Percentiles rank a stretch among this genome's conserved stretches.
phyloP scores from a whole-genome alignment of 2,113 vertebrate species.

The Oncorhynchus tshawytscha region DNA sequence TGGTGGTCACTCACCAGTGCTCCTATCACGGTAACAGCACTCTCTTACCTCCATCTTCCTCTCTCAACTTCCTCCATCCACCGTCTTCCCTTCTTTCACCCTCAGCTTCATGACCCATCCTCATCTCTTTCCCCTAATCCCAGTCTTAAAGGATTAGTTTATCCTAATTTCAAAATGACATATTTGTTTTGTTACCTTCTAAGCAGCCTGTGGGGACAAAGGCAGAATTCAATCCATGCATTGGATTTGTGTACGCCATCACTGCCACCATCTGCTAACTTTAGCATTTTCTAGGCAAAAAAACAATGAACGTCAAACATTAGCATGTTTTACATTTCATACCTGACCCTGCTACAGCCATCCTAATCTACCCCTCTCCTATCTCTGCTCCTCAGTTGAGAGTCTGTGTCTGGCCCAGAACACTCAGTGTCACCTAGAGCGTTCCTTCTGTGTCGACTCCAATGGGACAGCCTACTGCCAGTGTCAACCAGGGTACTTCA shows the following conservation, averaged over 20 bases:
- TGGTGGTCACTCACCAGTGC: constrained; percentile 74
- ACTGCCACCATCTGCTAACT: neutral
- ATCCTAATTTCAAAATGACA: too few relatives aligned
- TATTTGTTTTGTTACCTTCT: too few relatives aligned
- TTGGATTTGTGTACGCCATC: too few relatives aligned
- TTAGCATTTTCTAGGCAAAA: neutral
- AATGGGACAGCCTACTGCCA: constrained; percentile 80
- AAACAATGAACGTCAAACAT: neutral
- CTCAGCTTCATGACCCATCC: too few relatives aligned
- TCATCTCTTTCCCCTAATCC: neutral
- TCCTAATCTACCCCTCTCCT: constrained; percentile 1
- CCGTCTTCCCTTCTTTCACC: neutral
- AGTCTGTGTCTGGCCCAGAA: constrained; percentile 84
- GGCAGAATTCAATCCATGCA: too few relatives aligned
- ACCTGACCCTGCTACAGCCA: neutral
- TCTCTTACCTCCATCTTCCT: neutral
- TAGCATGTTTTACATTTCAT: too few relatives aligned
- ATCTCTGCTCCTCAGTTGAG: constrained; percentile 70
- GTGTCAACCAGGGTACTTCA: constrained; percentile 90
- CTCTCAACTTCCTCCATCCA: neutral
- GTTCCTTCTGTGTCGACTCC: constrained; percentile 81
- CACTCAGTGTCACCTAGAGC: constrained; percentile 81
- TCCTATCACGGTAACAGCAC: constrained; percentile 72
- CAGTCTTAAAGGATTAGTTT: neutral
- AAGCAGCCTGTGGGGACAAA: too few relatives aligned